Percentiles rank a stretch among this genome's conserved stretches.
These are phyloP conservation scores for Spodoptera littoralis DNA, from an alignment of 2,888 invertebrate species.

Conservation along the genomic window DNA sequence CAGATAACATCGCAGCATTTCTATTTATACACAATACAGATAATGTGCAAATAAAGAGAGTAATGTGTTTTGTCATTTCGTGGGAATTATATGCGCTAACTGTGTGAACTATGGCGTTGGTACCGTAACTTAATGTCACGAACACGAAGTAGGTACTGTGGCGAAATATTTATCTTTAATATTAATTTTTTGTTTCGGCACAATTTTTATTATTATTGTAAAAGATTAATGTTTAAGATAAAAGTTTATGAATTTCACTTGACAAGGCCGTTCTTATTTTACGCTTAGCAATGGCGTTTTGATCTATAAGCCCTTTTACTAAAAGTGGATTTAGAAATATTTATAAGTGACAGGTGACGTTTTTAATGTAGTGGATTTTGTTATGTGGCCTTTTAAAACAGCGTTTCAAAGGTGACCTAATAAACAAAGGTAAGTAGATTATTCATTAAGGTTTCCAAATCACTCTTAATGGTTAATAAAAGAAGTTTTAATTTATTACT, in stretches of 20 bases:
- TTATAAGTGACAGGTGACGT: neutral
- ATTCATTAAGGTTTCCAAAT: too few relatives aligned
- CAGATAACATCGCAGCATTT: conserved; percentile 75
- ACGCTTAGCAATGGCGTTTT: conserved; percentile 5
- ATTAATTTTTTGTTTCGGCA: conserved; percentile 40
- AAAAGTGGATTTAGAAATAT: neutral
- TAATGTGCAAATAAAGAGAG: conserved; percentile 77
- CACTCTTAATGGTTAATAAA: too few relatives aligned
- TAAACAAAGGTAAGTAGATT: neutral
- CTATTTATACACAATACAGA: conserved; percentile 76
- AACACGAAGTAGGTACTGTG: conserved; percentile 47
- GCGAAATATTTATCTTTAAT: conserved; percentile 51
- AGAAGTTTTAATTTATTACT: too few relatives aligned
- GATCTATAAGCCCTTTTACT: conserved; percentile 2
- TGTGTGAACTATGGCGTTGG: conserved; percentile 59
- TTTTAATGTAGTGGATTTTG: neutral
- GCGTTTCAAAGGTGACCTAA: neutral
- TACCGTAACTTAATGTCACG: conserved; percentile 52
- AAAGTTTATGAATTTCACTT: conserved; percentile 31
- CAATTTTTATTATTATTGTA: conserved; percentile 27
- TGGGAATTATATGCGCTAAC: conserved; percentile 69
- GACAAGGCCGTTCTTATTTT: conserved; percentile 29
- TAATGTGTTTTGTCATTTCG: conserved; percentile 79
- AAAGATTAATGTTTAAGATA: conserved; percentile 52
- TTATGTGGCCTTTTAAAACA: neutral